Evolutionary conservation across 2,113 vertebrate species (phyloP), one percentile per base, ranked within the genome.

Genomic region (Chelonoidis abingdonii): DNA sequence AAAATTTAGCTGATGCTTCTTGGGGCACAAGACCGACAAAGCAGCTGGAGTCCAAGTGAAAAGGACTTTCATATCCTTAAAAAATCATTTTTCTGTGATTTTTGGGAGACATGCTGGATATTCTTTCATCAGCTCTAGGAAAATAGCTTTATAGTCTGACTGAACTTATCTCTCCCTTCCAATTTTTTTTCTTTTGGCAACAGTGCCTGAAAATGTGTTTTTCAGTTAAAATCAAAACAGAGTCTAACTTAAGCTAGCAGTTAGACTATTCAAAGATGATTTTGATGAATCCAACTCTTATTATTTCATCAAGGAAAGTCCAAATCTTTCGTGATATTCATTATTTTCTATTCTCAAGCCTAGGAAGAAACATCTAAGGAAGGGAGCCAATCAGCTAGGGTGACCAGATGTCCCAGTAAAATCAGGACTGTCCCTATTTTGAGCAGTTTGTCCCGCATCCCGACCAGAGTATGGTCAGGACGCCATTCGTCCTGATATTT

Each of bases 1-100:
- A 89, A 93, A 88, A 80, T 92, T 95, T 87, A 84, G 89, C 59
- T 87, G 56, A 94, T 94, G 89, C 80, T 95, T 94, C 38, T 52
- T 96, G 82, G 49, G 92, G 41, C 69, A 53, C 2, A 49, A 94
- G 21, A 95, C 95, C 90, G 97, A 86, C 17, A 84, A 94, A 97
- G 76, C 97, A 96, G 97, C 93, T 96, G 93, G 96, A 93, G 89
- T 92, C 93, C 93, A 75, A 96, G 87, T 90, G 88, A 94, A 94
- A 94, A 93, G 7, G 13, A 53, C 54, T 93, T 92, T 53, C 75
- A 84, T 93, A 53, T 94, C 57, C 65, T 83, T 88, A 12, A 59
- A 94, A 95, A 92, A 92, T 83, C 3, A 87, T 72, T 92, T 89
- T 94, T 95, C 59, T 93, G 16, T 93, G 54, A 80, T 97, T 41